Percentiles rank a stretch among this genome's conserved stretches.
phyloP scores from a whole-genome alignment of 2,797 vertebrate genomes.

The Hemitrygon akajei region DNA sequence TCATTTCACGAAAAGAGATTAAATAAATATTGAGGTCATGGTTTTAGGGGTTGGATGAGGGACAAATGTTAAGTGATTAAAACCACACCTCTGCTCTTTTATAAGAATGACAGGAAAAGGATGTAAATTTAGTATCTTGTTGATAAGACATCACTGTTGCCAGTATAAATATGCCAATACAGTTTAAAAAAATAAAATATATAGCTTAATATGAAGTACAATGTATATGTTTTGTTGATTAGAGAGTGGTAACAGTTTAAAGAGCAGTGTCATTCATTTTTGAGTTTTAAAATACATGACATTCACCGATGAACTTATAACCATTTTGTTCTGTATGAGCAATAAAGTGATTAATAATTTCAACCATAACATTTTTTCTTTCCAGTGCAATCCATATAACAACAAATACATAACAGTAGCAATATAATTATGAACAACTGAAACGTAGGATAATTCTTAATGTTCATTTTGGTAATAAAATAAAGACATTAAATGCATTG shows the following conservation, averaged over 20 bases:
- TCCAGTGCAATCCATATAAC: conserved; percentile 37
- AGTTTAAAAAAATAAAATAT: not conserved
- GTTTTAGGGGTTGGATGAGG: not conserved
- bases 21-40: not conserved
- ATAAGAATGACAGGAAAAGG: not conserved
- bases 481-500: conserved; percentile 77
- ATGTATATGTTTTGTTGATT: not conserved
- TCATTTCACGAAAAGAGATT: not conserved
- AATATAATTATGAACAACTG: conserved; percentile 72
- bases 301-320: not conserved
- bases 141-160: too few relatives aligned
- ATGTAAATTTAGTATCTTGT: too few relatives aligned
- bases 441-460: conserved; percentile 66
- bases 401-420: conserved; percentile 55
- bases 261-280: not conserved
- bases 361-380: not conserved
- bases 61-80: not conserved
- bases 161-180: not conserved
- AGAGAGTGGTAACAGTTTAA: too few relatives aligned
- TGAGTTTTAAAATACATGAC: not conserved
- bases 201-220: too few relatives aligned
- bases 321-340: not conserved
- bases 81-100: not conserved
- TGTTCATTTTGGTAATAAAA: conserved; percentile 55
- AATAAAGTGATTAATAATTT: not conserved